Base-by-base conservation (phyloP, 2,797 vertebrate genomes). In the Denticeps clupeoides region DNA sequence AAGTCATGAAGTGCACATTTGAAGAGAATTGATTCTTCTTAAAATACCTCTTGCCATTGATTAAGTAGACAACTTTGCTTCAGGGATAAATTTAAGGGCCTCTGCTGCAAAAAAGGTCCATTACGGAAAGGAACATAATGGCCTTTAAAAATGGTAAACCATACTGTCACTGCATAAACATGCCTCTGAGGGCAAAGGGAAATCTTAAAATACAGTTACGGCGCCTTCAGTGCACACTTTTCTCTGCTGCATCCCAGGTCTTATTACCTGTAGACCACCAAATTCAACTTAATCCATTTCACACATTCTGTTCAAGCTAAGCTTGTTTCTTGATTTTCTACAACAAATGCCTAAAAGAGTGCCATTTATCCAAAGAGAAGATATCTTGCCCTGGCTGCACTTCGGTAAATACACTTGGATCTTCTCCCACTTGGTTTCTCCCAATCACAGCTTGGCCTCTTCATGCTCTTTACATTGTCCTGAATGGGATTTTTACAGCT, bases 71-170 rank as follows among this genome's bases (percentile, higher is more conserved):
- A 53, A 35, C 46, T 55, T 44, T 60, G 48, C 45, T 35, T 38
- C 31, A 24, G 45, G 45, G 33, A 61, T 54, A 45, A 63, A 55
- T 56, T 43, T 56, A 49, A 41, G 43, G 21, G 40, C 19, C 25
- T 38, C n/a, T 28, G 35, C 31, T 28, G 42, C 47, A 41, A 53
- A 47, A 33, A 48, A 21, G 25, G 40, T 29, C 52, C 55, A 53
- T 58, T 67, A 49, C 41, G 6, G 38, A 9, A 21, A 41, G 58
- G 53, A 41, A 35, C 45, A 41, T 43, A 54, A 64, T 62, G 53
- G 40, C 27, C 45, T 25, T 35, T 16, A 19, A 24, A 49, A 50
- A 63, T 41, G 45, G 26, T 29, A 51, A 63, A 52, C 58, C 32
- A 51, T 31, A 41, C 22, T 33, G 51, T 48, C 50, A 31, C 31